A percentile compares a stretch with the other conserved stretches of the same genome.
Conservation (phyloP, 1,140 invertebrate genomes). For the Trichonephila inaurata region DNA sequence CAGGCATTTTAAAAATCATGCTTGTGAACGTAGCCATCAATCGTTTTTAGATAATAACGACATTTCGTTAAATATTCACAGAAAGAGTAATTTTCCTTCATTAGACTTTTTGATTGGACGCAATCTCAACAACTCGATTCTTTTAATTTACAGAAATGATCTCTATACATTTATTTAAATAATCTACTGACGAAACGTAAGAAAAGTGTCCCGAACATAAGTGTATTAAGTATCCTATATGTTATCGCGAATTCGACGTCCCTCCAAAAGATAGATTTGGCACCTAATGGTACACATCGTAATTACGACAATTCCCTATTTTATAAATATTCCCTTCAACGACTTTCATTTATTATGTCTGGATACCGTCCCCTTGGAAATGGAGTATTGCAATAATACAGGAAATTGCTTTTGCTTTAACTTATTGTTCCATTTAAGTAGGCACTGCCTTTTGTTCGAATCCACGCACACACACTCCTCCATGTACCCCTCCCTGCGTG, state of each 20-base stretch:
- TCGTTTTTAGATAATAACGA: too few species aligned
- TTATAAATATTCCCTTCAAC: not conserved
- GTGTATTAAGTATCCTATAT: not conserved
- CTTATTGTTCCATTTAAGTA: slow-evolving; percentile 44
- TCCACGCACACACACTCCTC: not conserved
- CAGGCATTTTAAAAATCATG: too few species aligned
- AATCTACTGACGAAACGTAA: too few species aligned
- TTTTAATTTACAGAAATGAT: too few species aligned
- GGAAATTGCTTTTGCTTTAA: not conserved
- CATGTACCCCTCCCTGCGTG: not conserved
- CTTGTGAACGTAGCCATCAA: too few species aligned
- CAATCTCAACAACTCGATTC: too few species aligned
- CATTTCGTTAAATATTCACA: too few species aligned
- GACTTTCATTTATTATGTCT: not conserved
- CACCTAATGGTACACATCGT: not conserved
- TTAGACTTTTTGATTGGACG: too few species aligned
- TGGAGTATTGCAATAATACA: not conserved
- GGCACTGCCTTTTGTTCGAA: not conserved
- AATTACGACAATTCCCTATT: not conserved
- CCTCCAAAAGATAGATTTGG: not conserved
- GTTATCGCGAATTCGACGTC: not conserved
- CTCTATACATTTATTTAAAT: too few species aligned
- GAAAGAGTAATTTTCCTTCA: too few species aligned
- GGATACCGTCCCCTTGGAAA: not conserved
- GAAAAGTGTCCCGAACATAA: too few species aligned